Conservation (phyloP, 23 tunicate species). For the Ciona savignyi region DNA sequence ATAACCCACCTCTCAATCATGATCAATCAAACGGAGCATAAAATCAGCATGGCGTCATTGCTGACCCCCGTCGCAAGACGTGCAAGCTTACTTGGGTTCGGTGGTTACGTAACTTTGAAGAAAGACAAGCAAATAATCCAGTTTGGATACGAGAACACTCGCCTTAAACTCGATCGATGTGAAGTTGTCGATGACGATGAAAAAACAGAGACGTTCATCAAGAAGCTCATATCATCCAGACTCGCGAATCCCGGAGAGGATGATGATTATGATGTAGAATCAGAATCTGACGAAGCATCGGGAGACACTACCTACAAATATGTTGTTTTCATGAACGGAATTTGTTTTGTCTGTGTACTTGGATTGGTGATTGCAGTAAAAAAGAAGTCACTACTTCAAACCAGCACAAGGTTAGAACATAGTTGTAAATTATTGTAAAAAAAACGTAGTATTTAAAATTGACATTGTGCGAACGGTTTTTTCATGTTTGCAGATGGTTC, state of each 20-base stretch:
- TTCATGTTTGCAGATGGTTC: neutral
- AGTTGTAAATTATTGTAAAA: too few relatives aligned
- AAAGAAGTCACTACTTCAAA: neutral
- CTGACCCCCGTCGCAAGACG: constrained; percentile 7
- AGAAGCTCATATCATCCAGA: neutral
- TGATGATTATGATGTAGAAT: too few relatives aligned
- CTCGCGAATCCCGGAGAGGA: neutral
- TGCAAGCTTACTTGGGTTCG: constrained; percentile 25
- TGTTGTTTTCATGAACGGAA: neutral
- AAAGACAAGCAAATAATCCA: neutral
- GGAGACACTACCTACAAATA: too few relatives aligned
- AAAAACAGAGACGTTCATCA: neutral
- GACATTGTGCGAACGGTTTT: too few relatives aligned
- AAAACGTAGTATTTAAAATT: too few relatives aligned
- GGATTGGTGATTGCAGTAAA: neutral
- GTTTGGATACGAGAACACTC: neutral
- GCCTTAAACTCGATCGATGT: neutral
- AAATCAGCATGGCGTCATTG: constrained; percentile 27
- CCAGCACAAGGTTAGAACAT: neutral
- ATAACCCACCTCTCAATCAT: constrained; percentile 3
- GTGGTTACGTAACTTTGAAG: constrained; percentile 25
- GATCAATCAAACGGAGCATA: constrained; percentile 14
- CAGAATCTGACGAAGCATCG: too few relatives aligned
- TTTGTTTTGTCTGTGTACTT: neutral
- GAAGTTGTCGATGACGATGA: neutral